Evolutionary conservation across 2,797 vertebrate genomes (phyloP).

Genomic region (Platyrinchus mystaceus): DNA sequence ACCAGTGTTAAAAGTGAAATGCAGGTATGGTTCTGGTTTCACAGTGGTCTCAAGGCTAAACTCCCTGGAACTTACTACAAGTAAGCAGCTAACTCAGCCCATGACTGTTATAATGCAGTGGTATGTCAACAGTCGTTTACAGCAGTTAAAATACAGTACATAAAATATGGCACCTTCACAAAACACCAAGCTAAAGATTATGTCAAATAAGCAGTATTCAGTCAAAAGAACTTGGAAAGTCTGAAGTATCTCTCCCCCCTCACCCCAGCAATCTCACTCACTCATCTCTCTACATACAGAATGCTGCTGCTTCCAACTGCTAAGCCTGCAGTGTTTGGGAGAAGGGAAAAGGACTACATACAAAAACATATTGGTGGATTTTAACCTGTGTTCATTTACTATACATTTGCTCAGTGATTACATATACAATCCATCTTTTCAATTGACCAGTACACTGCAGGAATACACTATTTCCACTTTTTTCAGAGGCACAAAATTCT

Average conservation of each 20-base stretch:
- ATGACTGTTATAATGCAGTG: not conserved
- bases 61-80: not conserved
- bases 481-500: not conserved
- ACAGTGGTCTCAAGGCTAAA: not conserved
- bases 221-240: not conserved
- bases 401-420: not conserved
- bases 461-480: not conserved
- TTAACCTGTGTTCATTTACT: not conserved
- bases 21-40: not conserved
- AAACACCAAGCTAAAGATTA: not conserved
- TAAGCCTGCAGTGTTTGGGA: not conserved
- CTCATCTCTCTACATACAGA: fast-evolving
- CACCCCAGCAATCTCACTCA: not conserved
- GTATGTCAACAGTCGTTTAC: not conserved
- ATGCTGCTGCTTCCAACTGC: not conserved
- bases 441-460: not conserved
- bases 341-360: not conserved
- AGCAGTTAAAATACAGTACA: not conserved
- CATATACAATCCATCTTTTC: not conserved
- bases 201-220: not conserved
- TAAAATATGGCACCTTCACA: not conserved
- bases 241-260: not conserved
- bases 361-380: not conserved
- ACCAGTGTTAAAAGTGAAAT: not conserved
- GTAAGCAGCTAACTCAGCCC: not conserved